Evolutionary conservation across 2,888 invertebrate species (phyloP).

Genomic region (Acanthopleura granulata): DNA sequence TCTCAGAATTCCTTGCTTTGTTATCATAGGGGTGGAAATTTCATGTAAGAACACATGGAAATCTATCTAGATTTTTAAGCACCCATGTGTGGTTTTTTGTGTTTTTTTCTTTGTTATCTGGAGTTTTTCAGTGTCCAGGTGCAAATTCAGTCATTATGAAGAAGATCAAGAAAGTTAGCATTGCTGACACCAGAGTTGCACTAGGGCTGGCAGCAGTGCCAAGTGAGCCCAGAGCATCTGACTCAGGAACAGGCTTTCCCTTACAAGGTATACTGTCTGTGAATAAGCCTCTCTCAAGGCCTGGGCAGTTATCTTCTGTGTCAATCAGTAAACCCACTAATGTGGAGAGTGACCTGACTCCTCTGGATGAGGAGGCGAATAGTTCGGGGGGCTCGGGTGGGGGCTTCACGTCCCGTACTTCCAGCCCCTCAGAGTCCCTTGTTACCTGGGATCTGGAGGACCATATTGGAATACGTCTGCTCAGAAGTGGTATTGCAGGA

Average conservation of each 20-base stretch:
- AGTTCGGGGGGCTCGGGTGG: background rate
- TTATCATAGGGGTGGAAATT: too few relatives aligned
- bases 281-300: background rate
- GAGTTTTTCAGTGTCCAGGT: too few relatives aligned
- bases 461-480: conserved; percentile 10
- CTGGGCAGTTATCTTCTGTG: background rate
- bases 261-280: background rate
- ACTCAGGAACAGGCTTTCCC: background rate
- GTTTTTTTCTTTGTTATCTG: too few relatives aligned
- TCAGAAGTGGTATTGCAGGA: conserved; percentile 1
- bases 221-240: too few relatives aligned
- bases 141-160: background rate
- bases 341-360: background rate
- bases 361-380: background rate
- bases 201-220: too few relatives aligned
- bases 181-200: background rate
- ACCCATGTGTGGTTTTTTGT: too few relatives aligned
- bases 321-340: background rate
- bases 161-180: background rate
- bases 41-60: too few relatives aligned
- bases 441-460: conserved; percentile 11
- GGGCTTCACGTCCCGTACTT: background rate
- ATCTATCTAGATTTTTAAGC: too few relatives aligned
- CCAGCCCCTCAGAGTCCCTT: conserved; percentile 6
- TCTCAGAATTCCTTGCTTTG: too few relatives aligned